Evolutionary conservation across 2,797 vertebrate genomes (phyloP).

Genomic region (Anolis apletophallus): DNA sequence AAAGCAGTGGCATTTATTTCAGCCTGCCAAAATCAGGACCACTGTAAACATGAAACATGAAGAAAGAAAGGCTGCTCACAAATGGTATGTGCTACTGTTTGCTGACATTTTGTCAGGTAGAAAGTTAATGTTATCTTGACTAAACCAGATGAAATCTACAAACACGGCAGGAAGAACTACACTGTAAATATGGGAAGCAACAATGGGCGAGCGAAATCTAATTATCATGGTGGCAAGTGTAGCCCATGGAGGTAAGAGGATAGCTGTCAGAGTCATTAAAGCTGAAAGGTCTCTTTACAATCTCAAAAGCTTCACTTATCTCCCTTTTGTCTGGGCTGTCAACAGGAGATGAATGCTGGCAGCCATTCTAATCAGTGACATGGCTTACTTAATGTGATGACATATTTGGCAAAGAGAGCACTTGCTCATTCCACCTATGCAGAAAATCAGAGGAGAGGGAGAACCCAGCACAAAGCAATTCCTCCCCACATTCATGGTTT

Average conservation of each 20-base stretch:
- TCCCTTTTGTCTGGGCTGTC: slow-evolving; percentile 48
- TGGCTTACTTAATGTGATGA: slow-evolving; percentile 49
- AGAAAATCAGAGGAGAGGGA: slow-evolving; percentile 14
- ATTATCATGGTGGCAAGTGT: slow-evolving; percentile 43
- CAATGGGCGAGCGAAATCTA: slow-evolving; percentile 26
- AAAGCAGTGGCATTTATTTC: background rate
- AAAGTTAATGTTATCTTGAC: slow-evolving; percentile 61
- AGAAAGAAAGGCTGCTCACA: slow-evolving; percentile 38
- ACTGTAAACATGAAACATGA: slow-evolving; percentile 51
- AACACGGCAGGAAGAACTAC: slow-evolving; percentile 46
- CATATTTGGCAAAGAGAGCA: slow-evolving; percentile 34
- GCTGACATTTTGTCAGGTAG: slow-evolving; percentile 59
- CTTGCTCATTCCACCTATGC: slow-evolving; percentile 6
- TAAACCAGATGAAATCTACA: slow-evolving; percentile 57
- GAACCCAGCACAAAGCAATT: background rate
- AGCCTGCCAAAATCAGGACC: slow-evolving; percentile 32
- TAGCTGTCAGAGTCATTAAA: slow-evolving; percentile 39
- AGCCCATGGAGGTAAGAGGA: slow-evolving; percentile 28
- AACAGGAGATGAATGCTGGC: slow-evolving; percentile 51
- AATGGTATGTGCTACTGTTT: slow-evolving; percentile 44
- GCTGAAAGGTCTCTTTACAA: slow-evolving; percentile 45
- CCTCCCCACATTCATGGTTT: background rate
- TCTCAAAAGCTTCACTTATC: slow-evolving; percentile 27
- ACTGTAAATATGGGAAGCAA: slow-evolving; percentile 39
- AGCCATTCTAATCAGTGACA: slow-evolving; percentile 41